Evolutionary conservation across 2,888 invertebrate genomes (phyloP).

Genomic region (Rapana venosa): DNA sequence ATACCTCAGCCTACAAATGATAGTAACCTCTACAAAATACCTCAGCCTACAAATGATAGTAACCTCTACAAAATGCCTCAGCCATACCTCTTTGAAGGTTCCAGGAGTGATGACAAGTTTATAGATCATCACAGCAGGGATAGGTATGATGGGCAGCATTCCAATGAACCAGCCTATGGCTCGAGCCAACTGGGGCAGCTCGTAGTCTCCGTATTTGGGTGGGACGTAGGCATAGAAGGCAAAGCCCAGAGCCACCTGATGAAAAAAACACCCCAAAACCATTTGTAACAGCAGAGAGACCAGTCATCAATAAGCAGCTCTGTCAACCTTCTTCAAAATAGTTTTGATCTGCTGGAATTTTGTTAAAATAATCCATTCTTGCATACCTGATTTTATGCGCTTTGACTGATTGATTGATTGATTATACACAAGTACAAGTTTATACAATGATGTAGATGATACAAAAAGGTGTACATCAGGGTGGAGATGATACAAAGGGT

Average conservation of each 20-base stretch:
- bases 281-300: no score
- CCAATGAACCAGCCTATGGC: conserved; percentile 73
- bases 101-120: conserved; percentile 19
- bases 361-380: no score
- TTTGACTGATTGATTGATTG: no score
- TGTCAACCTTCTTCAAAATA: no score
- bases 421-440: no score
- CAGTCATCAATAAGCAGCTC: no score
- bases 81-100: conserved; percentile 31
- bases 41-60: neutral
- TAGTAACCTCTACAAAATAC: neutral
- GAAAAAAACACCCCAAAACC: no score
- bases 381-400: no score
- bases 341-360: no score
- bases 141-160: conserved; percentile 66
- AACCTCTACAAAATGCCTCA: neutral
- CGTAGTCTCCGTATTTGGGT: conserved; percentile 64
- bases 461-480: no score
- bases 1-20: neutral
- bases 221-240: conserved; percentile 58
- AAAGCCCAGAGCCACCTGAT: conserved; percentile 57
- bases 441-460: no score
- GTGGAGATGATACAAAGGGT: no score
- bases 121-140: conserved; percentile 59
- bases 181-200: conserved; percentile 68